These are phyloP conservation scores for Lasioglossum villosulum DNA, from an alignment of 2,888 invertebrate genomes.

Conservation along the genomic window DNA sequence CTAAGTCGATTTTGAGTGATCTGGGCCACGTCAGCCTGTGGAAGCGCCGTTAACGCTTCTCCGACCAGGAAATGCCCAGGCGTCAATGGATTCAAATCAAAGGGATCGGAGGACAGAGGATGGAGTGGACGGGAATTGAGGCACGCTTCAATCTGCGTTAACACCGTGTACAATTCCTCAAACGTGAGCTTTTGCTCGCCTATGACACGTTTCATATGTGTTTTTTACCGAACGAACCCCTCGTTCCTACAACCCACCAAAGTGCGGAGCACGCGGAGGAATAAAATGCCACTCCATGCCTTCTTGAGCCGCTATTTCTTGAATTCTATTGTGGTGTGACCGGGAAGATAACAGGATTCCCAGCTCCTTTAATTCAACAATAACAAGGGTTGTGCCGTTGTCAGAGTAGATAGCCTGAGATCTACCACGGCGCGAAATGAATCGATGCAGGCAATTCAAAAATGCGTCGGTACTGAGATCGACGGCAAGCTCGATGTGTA, in stretches of 20 bases:
- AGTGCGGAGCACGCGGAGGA: not conserved
- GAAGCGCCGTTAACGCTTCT: not conserved
- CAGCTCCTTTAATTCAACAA: not conserved
- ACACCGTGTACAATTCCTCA: not conserved
- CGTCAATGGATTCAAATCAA: not conserved
- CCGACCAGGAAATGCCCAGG: not conserved
- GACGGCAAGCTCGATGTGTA: not conserved
- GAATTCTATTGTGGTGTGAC: accelerated
- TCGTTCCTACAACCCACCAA: slow-evolving; percentile 17
- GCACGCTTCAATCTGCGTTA: slow-evolving; percentile 3
- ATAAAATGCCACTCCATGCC: slow-evolving; percentile 1
- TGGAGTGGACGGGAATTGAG: not conserved
- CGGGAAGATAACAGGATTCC: not conserved
- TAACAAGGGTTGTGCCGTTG: slow-evolving; percentile 10
- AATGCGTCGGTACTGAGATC: not conserved
- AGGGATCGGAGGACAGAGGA: slow-evolving; percentile 5
- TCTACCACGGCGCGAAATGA: slow-evolving; percentile 2
- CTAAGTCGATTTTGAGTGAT: not conserved
- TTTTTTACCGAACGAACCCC: not conserved
- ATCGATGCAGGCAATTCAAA: not conserved
- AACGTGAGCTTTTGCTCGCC: not conserved
- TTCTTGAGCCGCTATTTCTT: accelerated
- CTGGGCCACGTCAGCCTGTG: not conserved
- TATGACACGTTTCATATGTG: slow-evolving; percentile 2
- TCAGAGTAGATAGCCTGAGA: not conserved